A percentile compares a stretch with the other conserved stretches of the same genome.
Conservation (phyloP, 2,797 vertebrate species). For the Cryptoprocta ferox region DNA sequence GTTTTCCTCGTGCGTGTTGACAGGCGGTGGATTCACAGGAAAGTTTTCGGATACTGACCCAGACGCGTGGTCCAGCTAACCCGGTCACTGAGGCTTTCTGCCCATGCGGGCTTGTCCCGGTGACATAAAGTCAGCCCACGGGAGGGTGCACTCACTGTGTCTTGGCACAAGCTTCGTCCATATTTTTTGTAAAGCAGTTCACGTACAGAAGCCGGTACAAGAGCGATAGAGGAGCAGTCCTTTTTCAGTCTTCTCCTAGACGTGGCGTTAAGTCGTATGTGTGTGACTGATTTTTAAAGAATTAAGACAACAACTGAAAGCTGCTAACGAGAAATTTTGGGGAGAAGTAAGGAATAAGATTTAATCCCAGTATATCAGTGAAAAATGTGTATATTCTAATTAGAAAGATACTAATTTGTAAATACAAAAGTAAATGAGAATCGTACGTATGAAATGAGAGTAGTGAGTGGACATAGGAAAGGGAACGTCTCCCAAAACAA, state of each 20-base stretch:
- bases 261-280: neutral
- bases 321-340: neutral
- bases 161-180: neutral
- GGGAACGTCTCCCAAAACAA: neutral
- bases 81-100: neutral
- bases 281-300: neutral
- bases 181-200: neutral
- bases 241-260: neutral
- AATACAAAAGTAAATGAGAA: neutral
- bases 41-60: neutral
- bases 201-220: neutral
- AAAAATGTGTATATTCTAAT: neutral
- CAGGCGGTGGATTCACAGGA: neutral
- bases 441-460: neutral
- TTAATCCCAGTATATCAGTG: neutral
- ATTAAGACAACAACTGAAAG: neutral
- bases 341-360: neutral
- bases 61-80: no score
- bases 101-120: neutral
- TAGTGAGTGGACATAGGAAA: neutral
- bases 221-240: neutral
- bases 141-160: neutral
- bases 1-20: neutral
- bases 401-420: neutral
- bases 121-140: neutral